Evolutionary conservation across 2,797 vertebrate genomes (phyloP).

Genomic region (Hypotaenidia okinawae): DNA sequence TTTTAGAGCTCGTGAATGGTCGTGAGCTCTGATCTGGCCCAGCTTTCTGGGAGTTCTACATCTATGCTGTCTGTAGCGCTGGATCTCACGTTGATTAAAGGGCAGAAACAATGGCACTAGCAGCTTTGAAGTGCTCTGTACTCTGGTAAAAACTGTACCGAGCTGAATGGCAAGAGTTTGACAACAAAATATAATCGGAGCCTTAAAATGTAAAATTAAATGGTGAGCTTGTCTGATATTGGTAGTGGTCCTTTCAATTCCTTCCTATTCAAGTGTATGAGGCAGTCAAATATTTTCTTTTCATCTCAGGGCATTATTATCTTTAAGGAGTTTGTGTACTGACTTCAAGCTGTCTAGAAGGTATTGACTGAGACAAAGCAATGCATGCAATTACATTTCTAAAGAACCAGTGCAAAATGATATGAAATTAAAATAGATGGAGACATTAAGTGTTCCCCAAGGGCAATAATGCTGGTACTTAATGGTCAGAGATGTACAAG

Average conservation of each 20-base stretch:
- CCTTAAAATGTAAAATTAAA: conserved; percentile 26
- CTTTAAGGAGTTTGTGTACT: conserved; percentile 44
- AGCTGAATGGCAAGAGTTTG: not conserved
- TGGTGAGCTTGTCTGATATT: not conserved
- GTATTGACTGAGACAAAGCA: conserved; percentile 67
- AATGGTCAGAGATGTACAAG: conserved; percentile 44
- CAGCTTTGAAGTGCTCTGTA: not conserved
- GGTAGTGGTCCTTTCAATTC: conserved; percentile 5
- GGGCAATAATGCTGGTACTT: conserved; percentile 32
- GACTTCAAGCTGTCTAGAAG: conserved; percentile 48
- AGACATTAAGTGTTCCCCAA: conserved; percentile 57
- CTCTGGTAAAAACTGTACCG: not conserved
- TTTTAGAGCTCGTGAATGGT: not conserved
- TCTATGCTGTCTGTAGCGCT: not conserved
- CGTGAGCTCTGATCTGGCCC: not conserved
- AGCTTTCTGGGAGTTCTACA: not conserved
- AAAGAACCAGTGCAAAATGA: conserved; percentile 56
- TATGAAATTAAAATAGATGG: conserved; percentile 67
- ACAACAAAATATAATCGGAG: not conserved
- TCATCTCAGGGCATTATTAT: conserved; percentile 29
- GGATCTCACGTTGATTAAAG: conserved; percentile 1
- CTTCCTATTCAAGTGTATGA: not conserved
- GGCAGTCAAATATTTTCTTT: conserved; percentile 47
- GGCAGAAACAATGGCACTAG: conserved; percentile 3
- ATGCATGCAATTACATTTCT: conserved; percentile 62